Evolutionary conservation across 2,797 vertebrate genomes (phyloP), one percentile per base, ranked within the genome.

Genomic region (Cichlasoma orientale): DNA sequence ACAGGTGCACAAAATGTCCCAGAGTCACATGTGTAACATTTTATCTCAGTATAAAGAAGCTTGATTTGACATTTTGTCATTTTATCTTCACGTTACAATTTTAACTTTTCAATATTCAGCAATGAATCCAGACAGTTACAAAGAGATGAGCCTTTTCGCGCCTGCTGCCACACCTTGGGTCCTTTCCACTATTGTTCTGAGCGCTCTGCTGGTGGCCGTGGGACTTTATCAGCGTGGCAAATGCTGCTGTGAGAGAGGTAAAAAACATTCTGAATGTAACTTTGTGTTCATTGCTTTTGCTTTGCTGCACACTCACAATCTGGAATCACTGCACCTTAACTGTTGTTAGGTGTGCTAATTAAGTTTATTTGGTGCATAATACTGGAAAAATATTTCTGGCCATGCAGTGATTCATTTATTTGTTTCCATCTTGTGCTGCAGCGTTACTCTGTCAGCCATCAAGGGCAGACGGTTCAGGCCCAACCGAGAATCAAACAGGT

Each of bases 81-180:
- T 27, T 4, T 27, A 56, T 56, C 1, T 16, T 27, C 23, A 13
- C 13, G 3, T 56, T 56, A 4, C 12, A 56, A 16, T 56, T 56
- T 27, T 25, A 56, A 56, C 3, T 27, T 14, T 56, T 27, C 27
- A 56, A 56, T 0, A 56, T 56, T 56, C 13, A 56, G 11, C 29
- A 19, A 0, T 5, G 36, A 1, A 59, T 36, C 36, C 16, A 50
- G 63, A 68, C 19, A 47, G 16, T 19, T 0, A 0, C 63, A 68
- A 3, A 0, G 8, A 66, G 21, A 47, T 0, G 8, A 0, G 2
- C 3, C 25, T 7, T 57, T 2, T 1, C 3, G 19, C 44, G 12
- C 9, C 19, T 2, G n/a, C 16, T 21, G 19, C 2, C 0, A 31
- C 25, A 4, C 7, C 57, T 1, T 79, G 76, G 82, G 59, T 50